These are phyloP conservation scores for Platysternon megacephalum DNA, from an alignment of 2,113 vertebrate genomes.

Conservation along the genomic window DNA sequence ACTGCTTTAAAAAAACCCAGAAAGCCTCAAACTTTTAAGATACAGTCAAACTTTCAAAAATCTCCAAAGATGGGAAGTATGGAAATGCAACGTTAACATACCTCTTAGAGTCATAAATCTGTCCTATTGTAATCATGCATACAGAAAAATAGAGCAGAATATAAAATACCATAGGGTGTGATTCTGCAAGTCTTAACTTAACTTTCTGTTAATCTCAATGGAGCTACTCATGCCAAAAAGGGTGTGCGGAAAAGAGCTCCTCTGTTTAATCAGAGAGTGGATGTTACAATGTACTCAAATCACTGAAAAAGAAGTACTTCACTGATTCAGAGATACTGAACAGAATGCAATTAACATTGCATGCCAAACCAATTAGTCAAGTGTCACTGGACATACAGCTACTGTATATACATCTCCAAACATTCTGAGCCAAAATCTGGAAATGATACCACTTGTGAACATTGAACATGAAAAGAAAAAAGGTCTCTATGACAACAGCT, in stretches of 20 bases:
- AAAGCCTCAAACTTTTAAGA: not conserved
- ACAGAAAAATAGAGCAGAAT: not conserved
- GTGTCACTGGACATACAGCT: constrained; percentile 40
- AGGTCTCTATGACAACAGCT: constrained; percentile 22
- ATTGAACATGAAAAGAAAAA: constrained; percentile 57
- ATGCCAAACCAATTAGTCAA: constrained; percentile 63
- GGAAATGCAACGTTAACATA: not conserved
- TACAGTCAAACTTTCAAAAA: not conserved
- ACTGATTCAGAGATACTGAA: constrained; percentile 9
- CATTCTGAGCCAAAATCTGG: constrained; percentile 41
- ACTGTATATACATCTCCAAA: constrained; percentile 32
- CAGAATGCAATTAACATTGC: constrained; percentile 47
- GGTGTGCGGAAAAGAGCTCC: not conserved
- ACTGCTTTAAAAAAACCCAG: not conserved
- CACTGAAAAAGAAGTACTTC: not conserved
- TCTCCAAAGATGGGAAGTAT: not conserved
- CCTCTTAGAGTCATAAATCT: not conserved
- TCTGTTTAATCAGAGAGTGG: not conserved
- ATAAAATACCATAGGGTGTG: not conserved
- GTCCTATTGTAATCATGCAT: not conserved
- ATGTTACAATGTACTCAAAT: not conserved
- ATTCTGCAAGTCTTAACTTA: not conserved
- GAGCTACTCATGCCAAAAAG: not conserved
- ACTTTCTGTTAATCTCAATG: not conserved
- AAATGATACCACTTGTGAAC: constrained; percentile 59